These are phyloP conservation scores for Scaptodrosophila lebanonensis DNA, from an alignment of 1,140 invertebrate species.

Conservation along the genomic window DNA sequence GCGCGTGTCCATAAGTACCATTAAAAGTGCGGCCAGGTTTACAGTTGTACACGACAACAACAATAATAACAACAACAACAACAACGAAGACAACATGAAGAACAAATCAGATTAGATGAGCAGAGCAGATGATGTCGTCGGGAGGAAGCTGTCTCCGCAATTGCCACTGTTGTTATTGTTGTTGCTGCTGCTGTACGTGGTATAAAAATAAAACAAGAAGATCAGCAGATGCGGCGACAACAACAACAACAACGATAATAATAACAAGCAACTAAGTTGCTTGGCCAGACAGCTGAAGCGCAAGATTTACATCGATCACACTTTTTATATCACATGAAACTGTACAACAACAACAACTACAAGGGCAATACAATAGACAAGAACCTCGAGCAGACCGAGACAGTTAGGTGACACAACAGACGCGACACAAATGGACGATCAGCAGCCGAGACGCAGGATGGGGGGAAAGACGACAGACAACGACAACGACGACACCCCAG, in stretches of 20 bases:
- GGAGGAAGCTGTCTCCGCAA: not conserved
- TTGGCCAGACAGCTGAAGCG: conserved; percentile 53
- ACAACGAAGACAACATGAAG: too few species aligned
- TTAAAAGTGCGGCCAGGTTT: conserved; percentile 37
- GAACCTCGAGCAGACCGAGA: conserved; percentile 46
- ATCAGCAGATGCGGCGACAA: conserved; percentile 44
- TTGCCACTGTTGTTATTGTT: conserved; percentile 3
- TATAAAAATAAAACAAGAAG: conserved; percentile 57
- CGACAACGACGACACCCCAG: conserved; percentile 4
- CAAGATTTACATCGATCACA: conserved; percentile 70
- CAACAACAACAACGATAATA: conserved; percentile 6
- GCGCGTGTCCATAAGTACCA: conserved; percentile 33
- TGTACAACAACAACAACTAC: conserved; percentile 8
- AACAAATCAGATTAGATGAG: conserved; percentile 57
- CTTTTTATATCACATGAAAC: conserved; percentile 72
- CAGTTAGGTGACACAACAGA: conserved; percentile 50
- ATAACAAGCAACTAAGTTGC: not conserved
- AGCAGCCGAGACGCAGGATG: too few species aligned
- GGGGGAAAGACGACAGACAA: conserved; percentile 5
- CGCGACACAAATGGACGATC: too few species aligned
- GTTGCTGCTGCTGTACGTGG: conserved; percentile 34
- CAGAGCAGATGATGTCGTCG: conserved; percentile 18
- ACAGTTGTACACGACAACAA: conserved; percentile 60
- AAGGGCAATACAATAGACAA: conserved; percentile 17
- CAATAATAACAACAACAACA: too few species aligned